These are phyloP conservation scores for Linepithema humile DNA, from an alignment of 1,140 invertebrate species.

Conservation along the genomic window DNA sequence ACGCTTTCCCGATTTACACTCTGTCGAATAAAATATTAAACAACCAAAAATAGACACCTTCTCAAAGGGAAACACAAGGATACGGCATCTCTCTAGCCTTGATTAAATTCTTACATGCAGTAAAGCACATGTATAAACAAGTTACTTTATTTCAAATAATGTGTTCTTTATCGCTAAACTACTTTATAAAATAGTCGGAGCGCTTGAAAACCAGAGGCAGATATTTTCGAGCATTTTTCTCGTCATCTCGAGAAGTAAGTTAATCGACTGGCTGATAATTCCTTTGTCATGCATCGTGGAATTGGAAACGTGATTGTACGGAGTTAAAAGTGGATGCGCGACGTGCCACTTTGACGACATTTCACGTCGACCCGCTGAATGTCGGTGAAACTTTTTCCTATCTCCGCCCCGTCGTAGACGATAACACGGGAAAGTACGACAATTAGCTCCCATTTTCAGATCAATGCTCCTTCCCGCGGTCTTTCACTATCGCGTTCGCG, in stretches of 20 bases:
- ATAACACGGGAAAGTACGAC: slow-evolving; percentile 63
- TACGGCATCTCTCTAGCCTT: neutral
- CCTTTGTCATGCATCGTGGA: slow-evolving; percentile 23
- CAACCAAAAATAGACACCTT: neutral
- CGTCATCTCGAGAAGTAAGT: neutral
- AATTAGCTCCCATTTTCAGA: slow-evolving; percentile 63
- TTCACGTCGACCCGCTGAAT: neutral
- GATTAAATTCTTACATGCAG: neutral
- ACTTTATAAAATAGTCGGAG: neutral
- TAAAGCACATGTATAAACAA: neutral
- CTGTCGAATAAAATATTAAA: slow-evolving; percentile 42
- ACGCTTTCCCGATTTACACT: slow-evolving; percentile 46
- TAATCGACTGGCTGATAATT: slow-evolving; percentile 32
- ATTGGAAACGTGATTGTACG: slow-evolving; percentile 20
- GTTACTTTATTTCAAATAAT: too few relatives aligned
- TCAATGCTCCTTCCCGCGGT: slow-evolving; percentile 47
- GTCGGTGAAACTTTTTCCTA: slow-evolving; percentile 32
- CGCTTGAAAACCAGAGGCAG: neutral
- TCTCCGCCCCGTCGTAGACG: slow-evolving; percentile 13
- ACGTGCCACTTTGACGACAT: slow-evolving; percentile 6
- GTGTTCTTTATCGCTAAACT: neutral
- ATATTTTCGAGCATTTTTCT: neutral
- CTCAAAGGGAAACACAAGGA: slow-evolving; percentile 20
- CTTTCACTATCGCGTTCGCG: slow-evolving; percentile 37
- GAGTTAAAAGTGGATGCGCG: neutral